Evolutionary conservation across 1,140 invertebrate species (phyloP).

Genomic region (Conus betulinus): DNA sequence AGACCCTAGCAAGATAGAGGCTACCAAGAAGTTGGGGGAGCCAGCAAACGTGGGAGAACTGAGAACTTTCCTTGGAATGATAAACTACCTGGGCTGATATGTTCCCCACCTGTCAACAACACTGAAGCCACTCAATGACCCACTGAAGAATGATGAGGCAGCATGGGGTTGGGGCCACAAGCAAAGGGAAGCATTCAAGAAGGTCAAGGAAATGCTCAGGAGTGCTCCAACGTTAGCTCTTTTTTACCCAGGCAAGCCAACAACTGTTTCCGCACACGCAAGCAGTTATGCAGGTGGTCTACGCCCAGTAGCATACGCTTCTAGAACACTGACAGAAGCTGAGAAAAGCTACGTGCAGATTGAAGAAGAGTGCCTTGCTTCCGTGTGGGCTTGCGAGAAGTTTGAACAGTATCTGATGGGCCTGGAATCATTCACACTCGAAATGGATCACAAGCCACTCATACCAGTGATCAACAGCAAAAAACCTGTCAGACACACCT

Average conservation of each 20-base stretch:
- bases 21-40: not conserved
- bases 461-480: conserved; percentile 53
- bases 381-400: conserved; percentile 77
- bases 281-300: conserved; percentile 41
- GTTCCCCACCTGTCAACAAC: conserved; percentile 33
- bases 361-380: conserved; percentile 78
- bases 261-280: conserved; percentile 45
- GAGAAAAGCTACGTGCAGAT: conserved; percentile 77
- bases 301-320: conserved; percentile 74
- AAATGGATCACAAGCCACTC: conserved; percentile 71
- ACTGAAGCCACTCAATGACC: conserved; percentile 17
- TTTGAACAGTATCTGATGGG: conserved; percentile 77
- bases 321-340: conserved; percentile 70
- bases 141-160: conserved; percentile 40
- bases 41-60: not conserved
- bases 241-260: conserved; percentile 29
- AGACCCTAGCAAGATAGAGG: conserved; percentile 38
- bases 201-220: conserved; percentile 23
- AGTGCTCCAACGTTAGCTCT: conserved; percentile 31
- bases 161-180: conserved; percentile 35
- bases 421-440: conserved; percentile 52
- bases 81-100: conserved; percentile 36
- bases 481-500: conserved; percentile 40
- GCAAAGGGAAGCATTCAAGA: conserved; percentile 28
- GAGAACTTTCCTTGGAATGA: conserved; percentile 21